Evolutionary conservation across 1,140 invertebrate species (phyloP), one percentile per base, ranked within the genome.

Genomic region (Aricia agestis): DNA sequence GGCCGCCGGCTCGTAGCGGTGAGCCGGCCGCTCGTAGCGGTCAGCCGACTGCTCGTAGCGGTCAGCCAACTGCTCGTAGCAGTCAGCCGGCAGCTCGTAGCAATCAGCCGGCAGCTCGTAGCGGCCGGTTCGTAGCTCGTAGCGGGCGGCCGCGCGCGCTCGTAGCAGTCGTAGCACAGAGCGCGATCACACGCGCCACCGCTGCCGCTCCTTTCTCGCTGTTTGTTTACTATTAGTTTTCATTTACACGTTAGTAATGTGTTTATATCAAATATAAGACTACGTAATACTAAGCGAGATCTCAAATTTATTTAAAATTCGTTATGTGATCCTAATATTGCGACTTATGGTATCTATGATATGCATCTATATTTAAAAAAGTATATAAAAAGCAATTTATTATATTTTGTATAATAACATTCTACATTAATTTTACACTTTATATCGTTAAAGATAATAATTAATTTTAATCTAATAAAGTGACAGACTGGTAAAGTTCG

Each of bases 401-500:
- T 89, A 88, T 90, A 90, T 91, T 91, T 90, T 90, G 84, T 91
- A 91, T 90, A 87, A 87, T 83, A 82, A 89, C 83, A 87, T 91
- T 91, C 86, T 90, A 90, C 82, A 82, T 91, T 90, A 89, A 82
- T 91, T 52, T 90, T 90, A 90, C 86, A 92, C 88, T 89, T 89
- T 89, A 88, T 89, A 87, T 89, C 83, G 82, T 91, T 87, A 89
- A 90, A 86, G 83, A 90, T 90, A 90, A 90, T 91, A 90, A 91
- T 90, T 91, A 91, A 90, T 91, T 91, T 91, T 89, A 91, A 91
- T 89, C 87, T 88, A 90, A 90, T 90, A 90, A 90, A 84, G 87
- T 89, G 85, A 90, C 88, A 90, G 89, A 90, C 88, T 91, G 88
- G 89, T 91, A 90, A 90, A 89, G 88, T 91, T 91, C 87, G 87